These are phyloP conservation scores for Agapornis canus DNA, from an alignment of 2,797 vertebrate genomes.

Conservation along the genomic window DNA sequence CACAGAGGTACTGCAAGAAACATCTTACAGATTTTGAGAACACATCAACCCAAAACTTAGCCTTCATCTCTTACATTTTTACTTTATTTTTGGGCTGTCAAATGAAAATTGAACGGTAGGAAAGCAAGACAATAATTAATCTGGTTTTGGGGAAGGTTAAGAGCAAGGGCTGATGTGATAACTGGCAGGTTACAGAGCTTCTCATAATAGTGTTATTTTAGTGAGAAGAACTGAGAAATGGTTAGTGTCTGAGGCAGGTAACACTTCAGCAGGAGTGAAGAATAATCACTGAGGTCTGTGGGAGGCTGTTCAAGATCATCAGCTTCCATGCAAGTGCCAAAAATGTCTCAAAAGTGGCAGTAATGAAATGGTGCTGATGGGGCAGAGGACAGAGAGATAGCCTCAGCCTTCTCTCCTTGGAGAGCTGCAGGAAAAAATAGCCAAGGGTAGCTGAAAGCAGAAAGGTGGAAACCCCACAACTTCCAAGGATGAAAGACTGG, in stretches of 20 bases:
- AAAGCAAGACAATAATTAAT: neutral
- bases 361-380: neutral
- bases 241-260: neutral
- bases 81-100: neutral
- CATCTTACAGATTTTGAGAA: neutral
- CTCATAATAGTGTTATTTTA: neutral
- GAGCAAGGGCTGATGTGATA: neutral
- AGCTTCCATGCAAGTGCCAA: neutral
- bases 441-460: neutral
- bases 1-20: neutral
- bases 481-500: neutral
- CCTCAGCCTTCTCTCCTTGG: neutral
- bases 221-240: neutral
- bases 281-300: neutral
- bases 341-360: neutral
- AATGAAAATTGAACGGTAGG: neutral
- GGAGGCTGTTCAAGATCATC: neutral
- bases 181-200: neutral
- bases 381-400: neutral
- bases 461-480: neutral
- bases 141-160: constrained; percentile 12
- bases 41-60: neutral
- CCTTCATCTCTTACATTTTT: neutral
- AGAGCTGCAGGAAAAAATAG: neutral
- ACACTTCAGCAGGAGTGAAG: neutral